Evolutionary conservation across 2,113 vertebrate genomes (phyloP).

Genomic region (Oreochromis niloticus): DNA sequence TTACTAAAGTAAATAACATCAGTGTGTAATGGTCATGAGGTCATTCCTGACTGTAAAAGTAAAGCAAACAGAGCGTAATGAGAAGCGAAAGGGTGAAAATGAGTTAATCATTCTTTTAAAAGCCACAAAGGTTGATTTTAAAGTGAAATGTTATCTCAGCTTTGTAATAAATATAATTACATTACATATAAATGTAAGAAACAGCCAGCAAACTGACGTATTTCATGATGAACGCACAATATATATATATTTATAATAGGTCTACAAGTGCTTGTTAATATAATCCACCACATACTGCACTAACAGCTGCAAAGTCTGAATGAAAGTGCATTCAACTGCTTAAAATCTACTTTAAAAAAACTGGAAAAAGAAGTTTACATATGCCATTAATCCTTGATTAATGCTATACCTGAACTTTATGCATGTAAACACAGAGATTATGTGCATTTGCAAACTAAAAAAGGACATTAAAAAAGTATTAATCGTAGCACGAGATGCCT

Average conservation of each 20-base stretch:
- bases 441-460: background rate
- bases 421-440: background rate
- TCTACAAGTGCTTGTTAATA: background rate
- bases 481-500: background rate
- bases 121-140: background rate
- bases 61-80: background rate
- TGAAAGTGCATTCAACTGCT: background rate
- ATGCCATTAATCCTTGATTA: background rate
- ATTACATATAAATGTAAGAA: background rate
- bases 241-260: background rate
- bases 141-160: background rate
- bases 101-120: background rate
- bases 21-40: background rate
- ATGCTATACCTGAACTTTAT: fast-evolving
- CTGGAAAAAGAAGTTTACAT: background rate
- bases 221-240: background rate
- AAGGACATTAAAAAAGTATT: background rate
- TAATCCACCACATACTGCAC: background rate
- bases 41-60: background rate
- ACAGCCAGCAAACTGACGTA: background rate
- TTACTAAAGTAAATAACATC: background rate
- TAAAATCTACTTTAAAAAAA: background rate
- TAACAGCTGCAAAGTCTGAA: background rate
- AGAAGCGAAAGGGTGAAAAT: background rate
- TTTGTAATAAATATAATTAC: background rate